A percentile compares a stretch with the other conserved stretches of the same genome.
Evolutionary conservation across 1,140 invertebrate genomes (phyloP).

Genomic region (Drosophila virilis): DNA sequence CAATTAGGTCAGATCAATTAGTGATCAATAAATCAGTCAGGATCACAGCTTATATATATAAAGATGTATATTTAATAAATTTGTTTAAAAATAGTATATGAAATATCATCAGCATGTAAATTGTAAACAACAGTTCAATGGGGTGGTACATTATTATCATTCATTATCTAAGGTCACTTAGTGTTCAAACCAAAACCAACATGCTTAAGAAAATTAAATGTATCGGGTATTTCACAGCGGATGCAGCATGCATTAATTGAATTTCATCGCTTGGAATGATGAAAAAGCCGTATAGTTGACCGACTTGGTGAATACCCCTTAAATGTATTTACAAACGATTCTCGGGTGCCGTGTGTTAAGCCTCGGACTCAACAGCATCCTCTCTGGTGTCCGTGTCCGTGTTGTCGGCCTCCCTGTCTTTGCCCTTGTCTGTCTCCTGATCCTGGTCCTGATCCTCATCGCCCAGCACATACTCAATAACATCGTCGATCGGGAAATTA

Average conservation of each 20-base stretch:
- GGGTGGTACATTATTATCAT: slow-evolving; percentile 21
- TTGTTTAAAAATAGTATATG: slow-evolving; percentile 30
- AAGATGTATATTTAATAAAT: slow-evolving; percentile 21
- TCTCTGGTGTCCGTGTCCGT: slow-evolving; percentile 3
- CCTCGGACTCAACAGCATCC: slow-evolving; percentile 3
- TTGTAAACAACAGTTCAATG: slow-evolving; percentile 46
- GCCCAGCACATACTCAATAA: slow-evolving; percentile 89
- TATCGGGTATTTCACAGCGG: background rate
- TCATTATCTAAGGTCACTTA: slow-evolving; percentile 69
- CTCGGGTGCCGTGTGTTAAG: background rate
- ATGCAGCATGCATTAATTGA: background rate
- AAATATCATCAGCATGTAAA: slow-evolving; percentile 8
- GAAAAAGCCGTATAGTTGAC: no score
- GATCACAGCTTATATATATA: background rate
- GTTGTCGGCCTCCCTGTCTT: slow-evolving; percentile 26
- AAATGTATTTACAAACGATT: slow-evolving; percentile 30
- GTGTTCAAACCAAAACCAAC: slow-evolving; percentile 64
- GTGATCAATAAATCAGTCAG: no score
- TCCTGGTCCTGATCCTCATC: slow-evolving; percentile 84
- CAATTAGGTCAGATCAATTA: no score
- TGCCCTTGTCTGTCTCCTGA: slow-evolving; percentile 27
- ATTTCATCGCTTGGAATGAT: background rate
- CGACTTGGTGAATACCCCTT: slow-evolving; percentile 3
- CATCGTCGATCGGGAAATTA: slow-evolving; percentile 92
- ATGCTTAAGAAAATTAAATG: slow-evolving; percentile 22